These are phyloP conservation scores for Pheosia tremula DNA, from an alignment of 2,888 invertebrate genomes.

Conservation along the genomic window DNA sequence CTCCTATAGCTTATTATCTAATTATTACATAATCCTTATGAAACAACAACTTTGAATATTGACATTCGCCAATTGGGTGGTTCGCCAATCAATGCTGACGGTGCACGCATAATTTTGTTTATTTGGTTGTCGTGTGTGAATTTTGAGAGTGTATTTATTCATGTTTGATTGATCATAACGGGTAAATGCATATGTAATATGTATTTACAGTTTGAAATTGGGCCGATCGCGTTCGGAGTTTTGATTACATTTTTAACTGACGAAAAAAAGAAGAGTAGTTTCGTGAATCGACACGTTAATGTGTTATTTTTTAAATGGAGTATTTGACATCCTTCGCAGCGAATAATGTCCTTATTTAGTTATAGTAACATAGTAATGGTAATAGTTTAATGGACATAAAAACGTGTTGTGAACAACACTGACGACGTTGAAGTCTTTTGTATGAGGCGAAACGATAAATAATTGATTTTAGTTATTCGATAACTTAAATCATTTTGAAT, in stretches of 20 bases:
- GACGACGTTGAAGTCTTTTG: slow-evolving; percentile 47
- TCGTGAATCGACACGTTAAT: too few relatives aligned
- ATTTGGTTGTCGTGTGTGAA: slow-evolving; percentile 22
- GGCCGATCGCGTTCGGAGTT: not conserved
- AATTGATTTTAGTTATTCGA: slow-evolving; percentile 14
- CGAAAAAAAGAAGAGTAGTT: too few relatives aligned
- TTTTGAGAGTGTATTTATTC: slow-evolving; percentile 23
- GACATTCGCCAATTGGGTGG: slow-evolving; percentile 50
- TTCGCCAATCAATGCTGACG: slow-evolving; percentile 9
- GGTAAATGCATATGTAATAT: not conserved
- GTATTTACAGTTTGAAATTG: not conserved
- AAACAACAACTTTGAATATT: slow-evolving; percentile 59
- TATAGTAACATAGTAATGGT: too few relatives aligned
- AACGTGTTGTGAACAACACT: not conserved
- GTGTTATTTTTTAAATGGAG: too few relatives aligned
- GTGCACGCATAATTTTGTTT: slow-evolving; percentile 23
- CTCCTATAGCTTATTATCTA: slow-evolving; percentile 65
- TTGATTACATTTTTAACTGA: not conserved
- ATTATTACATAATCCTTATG: slow-evolving; percentile 67
- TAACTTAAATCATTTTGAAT: too few relatives aligned
- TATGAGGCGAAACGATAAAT: not conserved
- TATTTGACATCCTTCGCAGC: too few relatives aligned
- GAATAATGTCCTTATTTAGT: too few relatives aligned
- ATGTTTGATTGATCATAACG: slow-evolving; percentile 8
- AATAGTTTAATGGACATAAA: not conserved